A percentile compares a stretch with the other conserved stretches of the same genome.
These are phyloP conservation scores for Menidia beryllina DNA, from an alignment of 2,113 vertebrate species.

Conservation along the genomic window DNA sequence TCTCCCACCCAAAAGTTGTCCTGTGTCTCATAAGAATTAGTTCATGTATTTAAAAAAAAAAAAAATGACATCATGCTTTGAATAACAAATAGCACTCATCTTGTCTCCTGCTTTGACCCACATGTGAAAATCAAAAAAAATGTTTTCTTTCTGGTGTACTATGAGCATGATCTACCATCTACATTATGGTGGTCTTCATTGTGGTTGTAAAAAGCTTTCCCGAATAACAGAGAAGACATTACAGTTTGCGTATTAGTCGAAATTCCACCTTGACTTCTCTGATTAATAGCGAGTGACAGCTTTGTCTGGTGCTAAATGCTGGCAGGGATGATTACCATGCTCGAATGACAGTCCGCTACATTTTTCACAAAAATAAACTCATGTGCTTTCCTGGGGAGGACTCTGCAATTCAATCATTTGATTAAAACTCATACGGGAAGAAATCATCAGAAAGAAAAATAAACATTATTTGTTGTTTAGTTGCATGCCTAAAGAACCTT, in stretches of 20 bases:
- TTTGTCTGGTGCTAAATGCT: neutral
- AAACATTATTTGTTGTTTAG: neutral
- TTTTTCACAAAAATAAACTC: neutral
- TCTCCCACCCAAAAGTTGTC: neutral
- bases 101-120: neutral
- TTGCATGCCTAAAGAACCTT: neutral
- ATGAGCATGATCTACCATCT: constrained; percentile 10
- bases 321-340: neutral
- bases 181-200: neutral
- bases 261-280: neutral
- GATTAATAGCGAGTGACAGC: neutral
- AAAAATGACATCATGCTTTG: neutral
- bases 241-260: neutral
- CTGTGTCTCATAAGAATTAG: too few relatives aligned
- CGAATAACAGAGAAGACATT: neutral
- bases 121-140: constrained; percentile 10
- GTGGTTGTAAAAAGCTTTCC: neutral
- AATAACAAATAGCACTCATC: constrained; percentile 6
- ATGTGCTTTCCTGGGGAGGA: neutral
- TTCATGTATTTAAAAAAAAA: neutral
- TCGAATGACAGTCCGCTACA: neutral
- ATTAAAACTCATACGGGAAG: neutral
- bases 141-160: constrained; percentile 7
- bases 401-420: neutral
- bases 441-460: neutral